Evolutionary conservation across 2,113 vertebrate genomes (phyloP).

Genomic region (Agapornis roseicollis): DNA sequence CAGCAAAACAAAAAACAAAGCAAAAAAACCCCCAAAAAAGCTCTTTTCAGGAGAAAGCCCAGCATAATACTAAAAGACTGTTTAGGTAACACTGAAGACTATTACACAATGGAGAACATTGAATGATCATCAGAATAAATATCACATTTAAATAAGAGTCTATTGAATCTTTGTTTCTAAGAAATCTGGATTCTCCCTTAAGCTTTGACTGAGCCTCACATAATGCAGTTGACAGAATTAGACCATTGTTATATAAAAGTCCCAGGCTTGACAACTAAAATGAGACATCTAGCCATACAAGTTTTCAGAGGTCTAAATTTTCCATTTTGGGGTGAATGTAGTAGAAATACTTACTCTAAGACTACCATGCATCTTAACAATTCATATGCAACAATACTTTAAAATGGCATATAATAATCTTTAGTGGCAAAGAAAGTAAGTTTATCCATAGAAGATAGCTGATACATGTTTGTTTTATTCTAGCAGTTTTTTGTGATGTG

Average conservation of each 20-base stretch:
- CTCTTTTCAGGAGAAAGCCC: not conserved
- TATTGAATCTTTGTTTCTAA: not conserved
- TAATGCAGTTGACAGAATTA: slow-evolving; percentile 41
- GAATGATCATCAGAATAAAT: not conserved
- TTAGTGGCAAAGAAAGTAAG: not conserved
- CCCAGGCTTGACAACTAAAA: not conserved
- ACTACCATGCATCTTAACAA: not conserved
- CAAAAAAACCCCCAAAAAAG: not conserved
- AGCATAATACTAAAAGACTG: not conserved
- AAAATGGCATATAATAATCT: not conserved
- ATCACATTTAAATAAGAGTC: not conserved
- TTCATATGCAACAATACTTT: not conserved
- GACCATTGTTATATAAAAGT: not conserved
- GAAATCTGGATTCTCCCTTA: not conserved
- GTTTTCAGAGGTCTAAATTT: not conserved
- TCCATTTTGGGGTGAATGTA: not conserved
- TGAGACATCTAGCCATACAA: not conserved
- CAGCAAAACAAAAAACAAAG: not conserved
- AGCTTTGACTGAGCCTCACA: not conserved
- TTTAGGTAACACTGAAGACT: not conserved
- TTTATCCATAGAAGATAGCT: not conserved
- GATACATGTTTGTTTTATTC: not conserved
- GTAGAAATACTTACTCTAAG: not conserved
- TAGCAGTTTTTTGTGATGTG: not conserved
- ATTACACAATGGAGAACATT: not conserved